Percentiles rank a stretch among this genome's conserved stretches.
phyloP scores from a whole-genome alignment of 2,888 invertebrate species.

The Sepioteuthis lessoniana region DNA sequence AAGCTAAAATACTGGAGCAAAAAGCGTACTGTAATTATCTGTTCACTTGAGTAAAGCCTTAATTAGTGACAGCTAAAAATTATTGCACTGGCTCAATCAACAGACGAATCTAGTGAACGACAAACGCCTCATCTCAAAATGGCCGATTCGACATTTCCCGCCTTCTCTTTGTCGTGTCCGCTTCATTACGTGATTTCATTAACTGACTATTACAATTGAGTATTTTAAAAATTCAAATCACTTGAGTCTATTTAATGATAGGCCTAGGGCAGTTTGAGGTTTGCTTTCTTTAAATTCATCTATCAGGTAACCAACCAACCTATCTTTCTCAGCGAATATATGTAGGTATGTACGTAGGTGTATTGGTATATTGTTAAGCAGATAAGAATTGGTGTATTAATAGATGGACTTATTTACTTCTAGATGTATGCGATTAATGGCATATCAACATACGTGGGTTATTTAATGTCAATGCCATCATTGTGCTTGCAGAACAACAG shows the following conservation, averaged over 20 bases:
- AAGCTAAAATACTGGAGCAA: neutral
- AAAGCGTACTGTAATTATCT: neutral
- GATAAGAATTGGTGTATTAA: too few relatives aligned
- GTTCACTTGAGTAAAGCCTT: neutral
- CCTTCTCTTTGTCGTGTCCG: neutral
- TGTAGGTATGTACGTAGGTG: too few relatives aligned
- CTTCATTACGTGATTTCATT: neutral
- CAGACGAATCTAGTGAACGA: neutral
- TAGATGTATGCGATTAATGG: too few relatives aligned
- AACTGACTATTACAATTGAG: neutral
- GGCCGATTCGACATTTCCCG: neutral
- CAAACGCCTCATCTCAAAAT: neutral
- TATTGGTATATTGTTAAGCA: too few relatives aligned
- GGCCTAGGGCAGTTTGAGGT: neutral
- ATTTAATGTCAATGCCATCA: too few relatives aligned
- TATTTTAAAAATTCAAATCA: neutral
- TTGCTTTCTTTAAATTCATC: neutral
- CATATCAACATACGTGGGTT: too few relatives aligned
- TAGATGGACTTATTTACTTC: too few relatives aligned
- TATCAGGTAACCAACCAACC: too few relatives aligned
- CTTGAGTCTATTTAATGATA: slow-evolving; percentile 7
- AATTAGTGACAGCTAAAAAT: neutral
- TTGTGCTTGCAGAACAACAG: too few relatives aligned
- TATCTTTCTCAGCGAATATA: too few relatives aligned
- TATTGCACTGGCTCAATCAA: neutral